Evolutionary conservation across 2,113 vertebrate species (phyloP).

Genomic region (Vidua chalybeata): DNA sequence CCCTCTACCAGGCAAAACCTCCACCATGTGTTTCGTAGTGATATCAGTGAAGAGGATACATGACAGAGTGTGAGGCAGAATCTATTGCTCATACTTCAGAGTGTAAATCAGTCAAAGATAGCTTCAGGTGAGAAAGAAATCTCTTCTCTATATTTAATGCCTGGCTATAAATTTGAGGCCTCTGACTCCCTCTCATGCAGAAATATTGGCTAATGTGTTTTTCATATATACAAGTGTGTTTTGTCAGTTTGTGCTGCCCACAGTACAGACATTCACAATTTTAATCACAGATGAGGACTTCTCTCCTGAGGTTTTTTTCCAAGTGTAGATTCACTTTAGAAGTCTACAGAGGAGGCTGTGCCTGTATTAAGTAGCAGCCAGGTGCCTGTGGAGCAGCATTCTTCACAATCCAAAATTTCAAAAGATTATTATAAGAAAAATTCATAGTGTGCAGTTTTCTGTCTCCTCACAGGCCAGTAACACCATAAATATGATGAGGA

Average conservation of each 20-base stretch:
- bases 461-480: neutral
- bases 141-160: constrained; percentile 5
- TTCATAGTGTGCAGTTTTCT: neutral
- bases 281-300: neutral
- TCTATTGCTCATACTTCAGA: neutral
- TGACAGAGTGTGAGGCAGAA: neutral
- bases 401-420: neutral
- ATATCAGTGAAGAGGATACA: neutral
- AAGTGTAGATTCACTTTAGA: neutral
- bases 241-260: neutral
- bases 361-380: neutral
- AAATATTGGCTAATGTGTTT: neutral
- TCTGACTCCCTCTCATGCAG: neutral
- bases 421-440: neutral
- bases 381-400: neutral
- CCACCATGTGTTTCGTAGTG: neutral
- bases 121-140: constrained; percentile 21
- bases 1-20: neutral
- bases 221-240: neutral
- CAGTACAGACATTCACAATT: neutral
- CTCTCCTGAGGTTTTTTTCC: neutral
- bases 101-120: neutral
- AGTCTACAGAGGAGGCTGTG: neutral
- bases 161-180: neutral
- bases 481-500: neutral